Evolutionary conservation across 2,113 vertebrate genomes (phyloP), one percentile per base, ranked within the genome.

Genomic region (Pluvianellus socialis): DNA sequence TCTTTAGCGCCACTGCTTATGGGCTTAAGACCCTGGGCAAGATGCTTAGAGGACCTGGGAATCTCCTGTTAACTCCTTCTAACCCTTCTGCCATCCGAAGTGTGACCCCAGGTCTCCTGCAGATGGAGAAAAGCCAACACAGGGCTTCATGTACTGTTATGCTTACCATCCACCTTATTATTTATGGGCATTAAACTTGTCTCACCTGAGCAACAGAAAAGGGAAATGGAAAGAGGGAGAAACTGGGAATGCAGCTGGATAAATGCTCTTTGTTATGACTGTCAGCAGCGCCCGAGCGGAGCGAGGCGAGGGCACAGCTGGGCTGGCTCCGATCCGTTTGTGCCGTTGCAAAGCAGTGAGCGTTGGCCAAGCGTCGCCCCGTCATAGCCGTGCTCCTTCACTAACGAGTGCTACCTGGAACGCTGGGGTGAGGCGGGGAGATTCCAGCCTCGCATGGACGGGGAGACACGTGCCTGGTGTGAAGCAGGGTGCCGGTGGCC

Each of bases 331-430:
- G 0, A 27, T 58, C 66, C 50, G 4, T 61, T 35, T 23, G 76
- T 42, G 17, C 63, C 3, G 3, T 28, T 14, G 27, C 68, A 70
- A 68, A 94, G 74, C 70, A 30, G 77, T 9, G 14, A 65, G 33
- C 0, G 0, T 13, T 55, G 71, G 35, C 62, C 62, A 28, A 58
- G 52, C 56, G 6, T 70, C 0, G 0, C 55, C 49, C 74, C 50
- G 7, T 23, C 11, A 5, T 50, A 35, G 55, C 50, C 59, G 5
- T 40, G 30, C 38, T 74, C 45, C 45, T 52, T 52, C 44, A 5
- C 56, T n/a, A 17, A 32, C 1, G 7, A 71, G 35, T 4, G 2
- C 56, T 56, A 28, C 33, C 33, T 50, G 4, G 2, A 35, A 9
- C 0, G 1, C 35, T 2, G 11, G 30, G 23, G 27, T 18, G 62